Conservation (phyloP, 2,113 vertebrate genomes). For the Nettapus auritus region DNA sequence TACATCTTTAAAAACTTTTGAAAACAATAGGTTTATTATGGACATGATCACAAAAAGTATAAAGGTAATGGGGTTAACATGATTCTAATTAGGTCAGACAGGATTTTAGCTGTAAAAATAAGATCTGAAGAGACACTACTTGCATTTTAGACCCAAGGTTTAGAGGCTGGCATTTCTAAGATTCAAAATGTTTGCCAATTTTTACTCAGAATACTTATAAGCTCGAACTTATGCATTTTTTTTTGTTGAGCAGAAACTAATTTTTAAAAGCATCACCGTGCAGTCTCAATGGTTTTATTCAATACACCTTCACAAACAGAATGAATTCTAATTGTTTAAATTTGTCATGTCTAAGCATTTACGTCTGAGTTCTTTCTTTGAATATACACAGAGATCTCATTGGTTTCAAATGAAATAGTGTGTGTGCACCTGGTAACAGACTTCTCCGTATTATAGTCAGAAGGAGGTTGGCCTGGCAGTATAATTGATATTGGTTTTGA, state of each 20-base stretch:
- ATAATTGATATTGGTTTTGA: slow-evolving; percentile 26
- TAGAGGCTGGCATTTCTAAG: background rate
- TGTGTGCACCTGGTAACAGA: background rate
- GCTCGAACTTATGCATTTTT: background rate
- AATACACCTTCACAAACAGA: background rate
- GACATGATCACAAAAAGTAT: background rate
- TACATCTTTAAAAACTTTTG: background rate
- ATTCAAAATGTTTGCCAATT: background rate
- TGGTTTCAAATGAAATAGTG: background rate
- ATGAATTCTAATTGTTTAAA: background rate
- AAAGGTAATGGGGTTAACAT: background rate
- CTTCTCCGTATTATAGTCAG: background rate
- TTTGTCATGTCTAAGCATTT: slow-evolving; percentile 14
- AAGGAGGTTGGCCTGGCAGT: background rate
- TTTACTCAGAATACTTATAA: background rate
- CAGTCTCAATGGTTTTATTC: background rate
- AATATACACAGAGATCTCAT: background rate
- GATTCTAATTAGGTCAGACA: background rate
- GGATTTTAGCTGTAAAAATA: background rate
- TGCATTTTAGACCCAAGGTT: background rate
- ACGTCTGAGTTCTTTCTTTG: background rate
- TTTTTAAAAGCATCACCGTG: background rate
- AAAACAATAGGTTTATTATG: background rate
- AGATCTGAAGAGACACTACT: background rate
- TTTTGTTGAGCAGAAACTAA: background rate